Base-by-base conservation (phyloP, 2,113 vertebrate genomes). In the Ptilonorhynchus violaceus region DNA sequence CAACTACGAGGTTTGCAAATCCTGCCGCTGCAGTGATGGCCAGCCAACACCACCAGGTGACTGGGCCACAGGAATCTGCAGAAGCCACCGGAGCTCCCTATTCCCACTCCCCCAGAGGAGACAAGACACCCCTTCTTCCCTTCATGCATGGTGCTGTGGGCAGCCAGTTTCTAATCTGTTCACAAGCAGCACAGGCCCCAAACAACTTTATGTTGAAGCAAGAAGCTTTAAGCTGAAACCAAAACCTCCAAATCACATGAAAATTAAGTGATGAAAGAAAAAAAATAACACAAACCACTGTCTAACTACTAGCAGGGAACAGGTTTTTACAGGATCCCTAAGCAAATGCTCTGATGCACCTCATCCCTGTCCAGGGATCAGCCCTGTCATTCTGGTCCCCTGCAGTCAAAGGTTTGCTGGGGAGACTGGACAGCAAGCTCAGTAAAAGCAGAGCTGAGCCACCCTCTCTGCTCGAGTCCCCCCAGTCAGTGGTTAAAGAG, bases 251-350 rank as follows among this genome's bases (percentile, higher is more conserved):
- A 75, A 72, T 60, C 27, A 42, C 22, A 11, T 4, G 12, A 67
- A 85, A 4, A 4, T 37, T 77, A 84, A 66, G 39, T 20, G 20
- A 46, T 15, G 47, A 85, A 77, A 87, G 13, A 20, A 31, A 69
- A 69, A 76, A 59, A n/a, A 37, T 0, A 59, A 15, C 31, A 75
- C 58, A 63, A 76, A 46, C 17, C 0, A 0, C 44, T 44, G 18
- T 13, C 37, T 52, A 60, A 74, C 55, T 59, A 23, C 53, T 31
- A 68, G 73, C 37, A 87, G 10, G 15, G 5, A 50, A 33, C 6
- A 27, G 18, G 49, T 35, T 67, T 94, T 56, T 33, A 59, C 20
- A 52, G 59, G 42, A 41, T 30, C 7, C 15, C 28, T 41, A 35
- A 73, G 44, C 15, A 73, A 84, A 77, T 44, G 24, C 27, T 68